Base-by-base conservation (phyloP, 2,797 vertebrate species). In the Lates japonicus region DNA sequence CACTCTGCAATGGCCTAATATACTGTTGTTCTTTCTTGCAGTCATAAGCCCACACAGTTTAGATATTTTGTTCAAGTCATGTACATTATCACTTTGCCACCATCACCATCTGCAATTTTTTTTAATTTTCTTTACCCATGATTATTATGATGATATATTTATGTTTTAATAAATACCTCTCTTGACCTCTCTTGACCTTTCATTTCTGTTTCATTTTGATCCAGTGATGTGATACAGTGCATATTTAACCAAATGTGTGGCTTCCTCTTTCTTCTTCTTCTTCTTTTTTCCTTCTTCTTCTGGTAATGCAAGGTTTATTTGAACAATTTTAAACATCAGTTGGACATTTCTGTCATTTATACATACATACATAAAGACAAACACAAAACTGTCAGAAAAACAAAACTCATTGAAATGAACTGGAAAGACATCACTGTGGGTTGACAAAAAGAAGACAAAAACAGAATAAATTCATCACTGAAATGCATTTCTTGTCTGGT, bases 401-500 rank as follows among this genome's bases (percentile, higher is more conserved):
- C 48, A 13, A 33, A 3, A 13, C 25, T 33, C 7, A 14, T 60
- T 44, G 44, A 20, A 69, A 2, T 41, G 14, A 57, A 16, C 25
- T 25, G 42, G 52, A 39, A 29, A 39, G 1, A 60, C n/a, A 14
- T 44, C 5, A 48, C 11, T 20, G n/a, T 8, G 4, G 33, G 37
- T 42, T 25, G 20, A 20, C 16, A 64, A 48, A 25, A n/a, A 33
- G 5, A 16, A 31, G 8, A 6, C 16, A 35, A 48, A 13, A 41
- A 8, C 37, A 41, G 25, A 71, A 48, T 5, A 1, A 60, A 52
- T 7, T n/a, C 12, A 76, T 29, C 39, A 3, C 2, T 58, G 25
- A 59, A 22, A 16, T 7, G 0, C 7, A 57, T 64, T 74, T 75
- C 54, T 65, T 68, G 57, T 57, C 46, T 41, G n/a, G n/a, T n/a